A percentile compares a stretch with the other conserved stretches of the same genome.
phyloP scores from a whole-genome alignment of 2,797 vertebrate species.

The Centropyge bicolor region DNA sequence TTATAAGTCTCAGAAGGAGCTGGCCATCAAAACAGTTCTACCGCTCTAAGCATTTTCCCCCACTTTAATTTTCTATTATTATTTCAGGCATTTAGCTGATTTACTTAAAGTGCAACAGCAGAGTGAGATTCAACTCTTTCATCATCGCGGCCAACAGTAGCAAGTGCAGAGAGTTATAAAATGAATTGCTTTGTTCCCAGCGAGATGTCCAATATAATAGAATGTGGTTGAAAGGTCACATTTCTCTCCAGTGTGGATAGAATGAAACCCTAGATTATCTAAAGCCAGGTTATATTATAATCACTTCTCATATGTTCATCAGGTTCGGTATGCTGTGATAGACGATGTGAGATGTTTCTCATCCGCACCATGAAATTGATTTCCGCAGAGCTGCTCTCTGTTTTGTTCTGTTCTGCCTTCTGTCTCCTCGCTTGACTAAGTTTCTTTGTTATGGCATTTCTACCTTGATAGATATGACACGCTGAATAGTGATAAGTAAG shows the following conservation, averaged over 20 bases:
- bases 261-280: not conserved
- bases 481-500: not conserved
- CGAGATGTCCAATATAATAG: not conserved
- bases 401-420: constrained; percentile 18
- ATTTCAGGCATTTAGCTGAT: constrained; percentile 21
- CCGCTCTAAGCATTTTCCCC: not conserved
- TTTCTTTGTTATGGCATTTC: constrained; percentile 32
- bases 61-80: constrained; percentile 22
- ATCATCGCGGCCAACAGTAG: not conserved
- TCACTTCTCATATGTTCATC: not conserved
- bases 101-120: constrained; percentile 7
- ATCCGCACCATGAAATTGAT: constrained; percentile 21
- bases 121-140: constrained; percentile 9
- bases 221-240: not conserved
- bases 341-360: constrained; percentile 19
- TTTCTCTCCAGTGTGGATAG: not conserved
- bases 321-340: not conserved
- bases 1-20: constrained; percentile 32
- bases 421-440: constrained; percentile 23
- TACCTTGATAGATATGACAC: constrained; percentile 10
- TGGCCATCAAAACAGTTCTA: constrained; percentile 7
- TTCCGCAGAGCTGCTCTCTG: constrained; percentile 12
- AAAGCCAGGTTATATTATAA: not conserved
- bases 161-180: not conserved
- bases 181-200: constrained; percentile 9